Evolutionary conservation across 2,113 vertebrate genomes (phyloP), one percentile per base, ranked within the genome.

Genomic region (Rhinogobius similis): DNA sequence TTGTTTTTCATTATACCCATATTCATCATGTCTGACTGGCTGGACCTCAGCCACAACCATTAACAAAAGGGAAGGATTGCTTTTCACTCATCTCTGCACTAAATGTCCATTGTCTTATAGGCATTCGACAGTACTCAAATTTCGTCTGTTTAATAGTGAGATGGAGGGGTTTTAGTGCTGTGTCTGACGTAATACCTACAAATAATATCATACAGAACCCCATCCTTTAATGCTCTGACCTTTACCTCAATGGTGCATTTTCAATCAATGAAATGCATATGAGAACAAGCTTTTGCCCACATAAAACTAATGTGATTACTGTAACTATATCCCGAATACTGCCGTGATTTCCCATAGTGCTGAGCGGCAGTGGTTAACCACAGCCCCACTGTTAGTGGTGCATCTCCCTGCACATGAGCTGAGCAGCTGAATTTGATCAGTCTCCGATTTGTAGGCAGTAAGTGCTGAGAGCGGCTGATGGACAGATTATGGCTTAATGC

Each of bases 401-500:
- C 67, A 52, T 76, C 76, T 74, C 56, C 68, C 58, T 68, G 65
- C 64, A 79, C 75, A 76, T 38, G 62, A 68, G 67, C 71, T 74
- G 73, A 53, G 74, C 70, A 56, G 66, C 69, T 36, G 41, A 68
- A 77, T 85, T 81, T 86, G 65, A 82, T 82, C 79, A 72, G 48
- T 26, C 12, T 76, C 61, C 58, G 74, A 67, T 83, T 79, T 55
- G 77, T 73, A 72, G 48, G 73, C 58, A 44, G 71, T 70, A 72
- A 80, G 68, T 67, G 64, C 80, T 73, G 78, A 83, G 76, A 70
- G 75, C 58, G 65, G 73, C 73, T 79, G 75, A 89, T 70, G 78
- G 79, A 74, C 69, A 80, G 78, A 84, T 89, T 79, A 83, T 32
- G 68, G 55, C 18, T 20, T 81, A 79, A 84, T 86, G 72, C 26